Base-by-base conservation (phyloP, 2,797 vertebrate species). In the Meriones psammophilus region DNA sequence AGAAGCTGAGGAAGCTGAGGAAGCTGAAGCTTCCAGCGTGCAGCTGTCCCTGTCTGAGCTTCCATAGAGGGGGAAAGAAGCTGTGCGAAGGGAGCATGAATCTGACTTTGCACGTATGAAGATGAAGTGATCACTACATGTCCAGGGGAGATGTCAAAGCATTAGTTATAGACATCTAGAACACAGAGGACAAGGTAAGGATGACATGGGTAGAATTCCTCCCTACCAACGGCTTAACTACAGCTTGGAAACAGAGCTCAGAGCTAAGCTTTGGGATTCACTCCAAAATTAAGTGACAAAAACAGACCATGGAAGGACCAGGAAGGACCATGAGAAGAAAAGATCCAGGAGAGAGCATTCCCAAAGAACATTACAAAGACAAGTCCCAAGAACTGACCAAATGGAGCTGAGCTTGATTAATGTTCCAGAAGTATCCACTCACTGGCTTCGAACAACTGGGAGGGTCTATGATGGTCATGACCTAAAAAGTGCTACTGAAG, bases 391-490 rank as follows among this genome's bases (percentile, higher is more conserved):
- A 86, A 15, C 3, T 5, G 8, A 13, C 24, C 39, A 4, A 33
- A 36, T 0, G 39, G 12, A 17, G 10, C 74, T 62, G 54, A 62
- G 30, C 39, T 28, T 0, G 0, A 33, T 50, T 14, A 12, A 20
- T 24, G 39, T 50, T 15, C 22, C 39, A 68, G 18, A 80, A 2
- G 2, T 60, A 33, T 12, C 36, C 8, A 0, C 14, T 4, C 8
- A 0, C 14, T 4, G 1, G 18, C 3, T 54, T 15, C 39, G n/a
- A 50, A 50, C 24, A 42, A 10, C 64, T 7, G 0, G 2, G 13
- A 50, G 15, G n/a, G 8, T 18, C 46, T 15, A 7, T 26, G 1
- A 20, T 20, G 8, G 78, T 50, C 33, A 42, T 10, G 33, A 46
- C 66, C 24, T 5, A 36, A 50, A 36, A 50, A 22, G 58, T 18